Conservation (phyloP, 2,797 vertebrate genomes). For the Cynopterus sphinx region DNA sequence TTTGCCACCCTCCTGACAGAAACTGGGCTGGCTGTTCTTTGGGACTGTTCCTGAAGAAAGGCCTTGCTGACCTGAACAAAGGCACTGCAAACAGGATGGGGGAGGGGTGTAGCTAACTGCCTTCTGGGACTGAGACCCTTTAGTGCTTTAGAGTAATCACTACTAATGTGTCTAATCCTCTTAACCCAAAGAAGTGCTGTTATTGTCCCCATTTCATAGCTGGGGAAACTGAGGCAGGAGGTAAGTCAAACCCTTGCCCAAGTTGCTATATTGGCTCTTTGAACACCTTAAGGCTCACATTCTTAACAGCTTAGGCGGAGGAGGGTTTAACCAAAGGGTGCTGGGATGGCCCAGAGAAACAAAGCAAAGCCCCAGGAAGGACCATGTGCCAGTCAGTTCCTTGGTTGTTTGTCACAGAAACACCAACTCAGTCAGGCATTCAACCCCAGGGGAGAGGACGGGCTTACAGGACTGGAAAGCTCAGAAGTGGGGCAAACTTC, state of each 20-base stretch:
- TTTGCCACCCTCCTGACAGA: constrained; percentile 45
- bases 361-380: not conserved
- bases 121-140: not conserved
- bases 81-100: not conserved
- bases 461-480: not conserved
- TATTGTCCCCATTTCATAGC: constrained; percentile 20
- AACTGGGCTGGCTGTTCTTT: constrained; percentile 37
- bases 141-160: not conserved
- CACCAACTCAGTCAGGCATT: not conserved
- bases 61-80: constrained; percentile 59
- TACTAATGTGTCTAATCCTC: constrained; percentile 7
- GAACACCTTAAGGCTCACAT: not conserved
- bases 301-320: not conserved
- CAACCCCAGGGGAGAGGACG: not conserved
- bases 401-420: not conserved
- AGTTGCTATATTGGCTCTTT: not conserved
- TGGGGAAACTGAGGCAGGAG: not conserved
- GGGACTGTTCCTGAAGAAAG: constrained; percentile 40
- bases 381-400: not conserved
- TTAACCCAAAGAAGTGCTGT: constrained; percentile 12
- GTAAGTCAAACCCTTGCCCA: not conserved
- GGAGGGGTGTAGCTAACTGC: not conserved
- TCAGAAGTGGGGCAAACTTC: not conserved
- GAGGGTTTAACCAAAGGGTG: not conserved
- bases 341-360: not conserved